These are phyloP conservation scores for Lepidocolaptes lacrymiger DNA, from an alignment of 2,797 vertebrate genomes.

Conservation along the genomic window DNA sequence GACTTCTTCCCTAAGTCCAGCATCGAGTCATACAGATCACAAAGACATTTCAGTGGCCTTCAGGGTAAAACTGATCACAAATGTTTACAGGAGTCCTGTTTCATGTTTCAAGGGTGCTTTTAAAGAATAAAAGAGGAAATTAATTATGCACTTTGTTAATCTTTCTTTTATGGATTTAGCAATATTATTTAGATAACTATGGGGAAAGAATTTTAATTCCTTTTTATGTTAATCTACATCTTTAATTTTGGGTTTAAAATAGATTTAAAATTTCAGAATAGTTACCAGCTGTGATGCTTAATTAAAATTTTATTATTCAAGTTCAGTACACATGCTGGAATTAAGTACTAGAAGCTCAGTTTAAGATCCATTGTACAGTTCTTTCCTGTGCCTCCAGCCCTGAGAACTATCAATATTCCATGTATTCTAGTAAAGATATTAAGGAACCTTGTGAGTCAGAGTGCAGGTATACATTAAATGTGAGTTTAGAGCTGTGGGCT, in stretches of 20 bases:
- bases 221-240: not conserved
- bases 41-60: not conserved
- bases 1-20: not conserved
- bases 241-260: not conserved
- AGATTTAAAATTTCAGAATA: not conserved
- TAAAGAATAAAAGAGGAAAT: not conserved
- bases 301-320: not conserved
- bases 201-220: not conserved
- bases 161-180: not conserved
- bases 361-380: not conserved
- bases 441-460: not conserved
- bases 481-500: not conserved
- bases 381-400: not conserved
- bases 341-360: not conserved
- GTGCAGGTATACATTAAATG: rapidly evolving
- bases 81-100: not conserved
- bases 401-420: not conserved
- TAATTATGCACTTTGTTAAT: not conserved
- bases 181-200: not conserved
- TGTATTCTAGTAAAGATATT: not conserved
- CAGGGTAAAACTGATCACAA: not conserved
- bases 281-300: not conserved
- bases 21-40: not conserved
- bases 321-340: not conserved
- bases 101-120: not conserved